Evolutionary conservation across 1,140 invertebrate genomes (phyloP), one percentile per base, ranked within the genome.

Genomic region (Orius laevigatus): DNA sequence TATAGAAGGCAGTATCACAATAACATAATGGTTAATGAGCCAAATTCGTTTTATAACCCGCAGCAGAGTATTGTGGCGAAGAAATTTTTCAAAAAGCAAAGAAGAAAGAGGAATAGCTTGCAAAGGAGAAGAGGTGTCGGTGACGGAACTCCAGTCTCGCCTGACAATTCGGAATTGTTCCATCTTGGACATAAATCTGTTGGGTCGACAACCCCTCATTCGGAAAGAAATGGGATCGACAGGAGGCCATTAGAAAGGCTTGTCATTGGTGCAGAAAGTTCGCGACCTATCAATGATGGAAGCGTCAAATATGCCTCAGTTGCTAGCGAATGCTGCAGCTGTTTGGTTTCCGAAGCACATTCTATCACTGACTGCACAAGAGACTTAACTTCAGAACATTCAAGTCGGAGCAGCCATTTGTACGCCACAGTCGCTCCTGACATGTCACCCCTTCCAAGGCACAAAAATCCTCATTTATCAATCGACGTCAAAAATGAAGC

Each of bases 61-160:
- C 82, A 85, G 59, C 89, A 94, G 62, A 91, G 85, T 61, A 87
- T 85, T 11, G 84, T 90, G 1, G 88, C 89, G 0, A 74, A 85
- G 52, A 89, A 87, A 57, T 92, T 91, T 63, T 92, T 92, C 62
- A 84, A 86, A 52, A 89, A 87, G 59, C 84, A 90, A 60, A 48
- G 55, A 36, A 51, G 68, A 57, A 79, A 80, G 58, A 71, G 76
- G 46, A 86, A 80, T 61, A 84, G 83, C 60, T 65, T 86, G 18
- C 78, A 79, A 53, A 62, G 75, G 34, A 71, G 79, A 38, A 68
- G 73, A 36, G 72, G 74, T 15, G 76, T 72, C 51, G 73, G 76
- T 36, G 74, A 74, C 32, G 71, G 72, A 40, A 75, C 66, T 20
- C 46, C 14, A 25, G n/a, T 45, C 72, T 10, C 73, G 76, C 52